Base-by-base conservation (phyloP, 2,113 vertebrate species). In the Osmerus mordax region DNA sequence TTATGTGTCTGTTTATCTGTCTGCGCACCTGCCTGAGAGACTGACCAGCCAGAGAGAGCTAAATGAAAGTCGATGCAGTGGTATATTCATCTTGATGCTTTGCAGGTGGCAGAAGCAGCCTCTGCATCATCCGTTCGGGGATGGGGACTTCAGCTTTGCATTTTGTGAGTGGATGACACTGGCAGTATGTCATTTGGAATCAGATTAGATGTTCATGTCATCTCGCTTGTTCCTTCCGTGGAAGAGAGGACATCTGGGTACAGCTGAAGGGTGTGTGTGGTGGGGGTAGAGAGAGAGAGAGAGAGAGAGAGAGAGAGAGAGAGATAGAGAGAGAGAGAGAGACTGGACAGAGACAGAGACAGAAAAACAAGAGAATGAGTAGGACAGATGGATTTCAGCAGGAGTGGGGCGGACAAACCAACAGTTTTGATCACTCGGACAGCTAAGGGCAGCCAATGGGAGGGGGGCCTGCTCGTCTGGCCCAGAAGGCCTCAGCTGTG, bases 401-500 rank as follows among this genome's bases (percentile, higher is more conserved):
- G 67, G 71, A 64, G 60, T 73, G 75, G 70, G 74, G 65, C 70
- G 73, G 60, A 83, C 63, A 55, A 55, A 55, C 29, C 3, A 32
- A 32, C 29, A 32, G 29, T 32, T 32, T 5, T 16, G 18, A 3
- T 55, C 14, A 56, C 59, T 76, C 72, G 12, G 80, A 76, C 84
- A 79, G 76, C 70, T 83, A 67, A 70, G 25, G 56, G 36, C 29
- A 78, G 83, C 80, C 81, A 55, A 66, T 58, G 65, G 71, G 73
- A 81, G 67, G 66, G 61, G 64, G 23, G 67, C 77, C 85, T 78
- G 74, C 70, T 69, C 14, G 71, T 67, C 84, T 8, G 36, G 36
- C 80, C 80, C 85, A 84, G 80, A 78, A 82, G 81, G 83, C 82
- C 79, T 86, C 65, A 74, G 80, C 72, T 70, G 82, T 84, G 78